Evolutionary conservation across 2,888 invertebrate genomes (phyloP).

Genomic region (Lithophane semibrunnea): DNA sequence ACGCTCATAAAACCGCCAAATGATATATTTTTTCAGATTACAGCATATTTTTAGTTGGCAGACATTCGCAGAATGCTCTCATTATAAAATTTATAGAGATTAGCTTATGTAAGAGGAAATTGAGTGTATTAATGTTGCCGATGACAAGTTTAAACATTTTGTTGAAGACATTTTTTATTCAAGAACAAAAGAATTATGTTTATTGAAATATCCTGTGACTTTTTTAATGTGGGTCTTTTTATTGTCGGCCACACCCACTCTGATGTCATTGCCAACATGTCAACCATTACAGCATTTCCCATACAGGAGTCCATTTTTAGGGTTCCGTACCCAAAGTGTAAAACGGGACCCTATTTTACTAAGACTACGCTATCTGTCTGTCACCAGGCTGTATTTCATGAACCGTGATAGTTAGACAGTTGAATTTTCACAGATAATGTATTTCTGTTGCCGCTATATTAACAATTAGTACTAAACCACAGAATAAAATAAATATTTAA

Average conservation of each 20-base stretch:
- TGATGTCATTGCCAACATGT: not conserved
- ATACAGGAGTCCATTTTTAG: not conserved
- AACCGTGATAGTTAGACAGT: no score
- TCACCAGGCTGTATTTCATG: no score
- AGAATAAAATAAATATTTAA: no score
- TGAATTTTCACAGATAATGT: no score
- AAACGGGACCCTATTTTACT: no score
- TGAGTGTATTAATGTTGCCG: constrained; percentile 14
- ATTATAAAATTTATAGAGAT: constrained; percentile 28
- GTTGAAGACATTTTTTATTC: constrained; percentile 12
- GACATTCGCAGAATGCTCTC: constrained; percentile 22
- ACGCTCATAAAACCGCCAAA: constrained; percentile 41
- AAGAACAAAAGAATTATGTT: constrained; percentile 10
- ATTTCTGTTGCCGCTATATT: no score
- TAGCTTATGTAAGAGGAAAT: constrained; percentile 42
- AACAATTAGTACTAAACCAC: no score
- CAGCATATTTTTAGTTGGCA: constrained; percentile 44
- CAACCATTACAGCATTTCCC: not conserved
- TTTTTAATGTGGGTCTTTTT: constrained; percentile 7
- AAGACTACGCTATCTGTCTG: no score
- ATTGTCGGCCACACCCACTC: no score
- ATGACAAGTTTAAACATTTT: constrained; percentile 38
- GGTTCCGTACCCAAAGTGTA: no score
- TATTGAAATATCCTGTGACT: constrained; percentile 25
- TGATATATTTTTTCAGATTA: constrained; percentile 36